These are phyloP conservation scores for Ptychodera flava DNA, from an alignment of 35 echinoderm and acorn worm species.

Conservation along the genomic window DNA sequence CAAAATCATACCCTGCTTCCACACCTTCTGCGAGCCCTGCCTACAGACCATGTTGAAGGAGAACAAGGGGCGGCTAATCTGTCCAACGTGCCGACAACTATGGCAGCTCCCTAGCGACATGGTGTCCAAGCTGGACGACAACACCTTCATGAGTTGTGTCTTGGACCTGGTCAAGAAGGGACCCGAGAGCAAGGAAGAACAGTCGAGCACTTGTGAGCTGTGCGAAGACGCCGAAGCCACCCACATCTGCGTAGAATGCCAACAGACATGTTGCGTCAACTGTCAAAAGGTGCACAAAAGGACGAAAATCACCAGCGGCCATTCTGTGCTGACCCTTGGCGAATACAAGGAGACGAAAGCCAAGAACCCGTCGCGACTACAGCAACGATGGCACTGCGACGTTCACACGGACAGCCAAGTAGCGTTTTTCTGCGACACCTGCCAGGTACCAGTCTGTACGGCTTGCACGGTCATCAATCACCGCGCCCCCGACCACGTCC, in stretches of 20 bases:
- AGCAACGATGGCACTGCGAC: not conserved
- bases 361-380: not conserved
- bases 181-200: not conserved
- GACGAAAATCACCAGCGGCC: not conserved
- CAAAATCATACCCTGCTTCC: not conserved
- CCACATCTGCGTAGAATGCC: constrained; percentile 21
- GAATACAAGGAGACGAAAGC: constrained; percentile 2
- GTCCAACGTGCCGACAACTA: not conserved
- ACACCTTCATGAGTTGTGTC: not conserved
- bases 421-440: constrained; percentile 22
- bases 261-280: constrained; percentile 14
- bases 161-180: not conserved
- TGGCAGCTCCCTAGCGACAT: not conserved
- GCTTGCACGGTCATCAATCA: constrained; percentile 25
- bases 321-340: constrained; percentile 7
- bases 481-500: constrained; percentile 1
- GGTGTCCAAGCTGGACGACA: not conserved
- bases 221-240: not conserved
- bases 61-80: not conserved
- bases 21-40: not conserved
- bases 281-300: constrained; percentile 10
- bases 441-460: constrained; percentile 15
- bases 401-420: constrained; percentile 11
- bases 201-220: not conserved
- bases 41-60: not conserved